phyloP scores from a whole-genome alignment of 1,140 invertebrate genomes.

The Elysia chlorotica region DNA sequence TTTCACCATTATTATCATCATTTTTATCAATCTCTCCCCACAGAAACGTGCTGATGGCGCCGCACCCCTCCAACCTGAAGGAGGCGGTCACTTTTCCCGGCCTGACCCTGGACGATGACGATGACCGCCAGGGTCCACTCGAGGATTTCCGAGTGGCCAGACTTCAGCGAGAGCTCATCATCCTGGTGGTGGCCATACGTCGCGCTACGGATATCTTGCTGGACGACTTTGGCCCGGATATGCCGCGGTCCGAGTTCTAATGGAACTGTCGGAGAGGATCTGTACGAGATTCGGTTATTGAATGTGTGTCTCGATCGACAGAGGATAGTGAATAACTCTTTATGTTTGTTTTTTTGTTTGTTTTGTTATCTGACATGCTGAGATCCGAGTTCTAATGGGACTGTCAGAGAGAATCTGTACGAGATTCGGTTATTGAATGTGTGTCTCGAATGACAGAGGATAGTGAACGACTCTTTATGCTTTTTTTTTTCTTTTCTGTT shows the following conservation, averaged over 20 bases:
- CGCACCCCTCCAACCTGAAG: constrained; percentile 47
- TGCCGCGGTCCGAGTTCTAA: not conserved
- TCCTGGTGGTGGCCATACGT: constrained; percentile 37
- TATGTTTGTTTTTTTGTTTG: too few relatives aligned
- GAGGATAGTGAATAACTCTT: too few relatives aligned
- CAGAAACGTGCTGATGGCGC: constrained; percentile 44
- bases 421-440: too few relatives aligned
- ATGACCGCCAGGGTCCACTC: constrained; percentile 8
- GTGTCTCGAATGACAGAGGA: too few relatives aligned
- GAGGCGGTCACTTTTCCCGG: constrained; percentile 51
- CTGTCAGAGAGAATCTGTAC: too few relatives aligned
- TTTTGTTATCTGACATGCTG: constrained; percentile 5
- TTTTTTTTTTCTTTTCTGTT: too few relatives aligned
- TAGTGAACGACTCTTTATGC: too few relatives aligned
- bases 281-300: too few relatives aligned
- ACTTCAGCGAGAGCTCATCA: constrained; percentile 37
- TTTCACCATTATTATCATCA: not conserved
- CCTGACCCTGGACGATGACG: not conserved
- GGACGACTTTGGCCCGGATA: constrained; percentile 21
- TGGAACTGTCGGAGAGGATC: not conserved
- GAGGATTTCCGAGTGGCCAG: constrained; percentile 13
- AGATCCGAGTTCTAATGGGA: not conserved
- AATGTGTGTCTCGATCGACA: too few relatives aligned
- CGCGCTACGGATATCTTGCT: constrained; percentile 42
- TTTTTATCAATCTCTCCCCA: not conserved